Evolutionary conservation across 2,888 invertebrate species (phyloP), one percentile per base, ranked within the genome.

Genomic region (Glaucopsyche alexis): DNA sequence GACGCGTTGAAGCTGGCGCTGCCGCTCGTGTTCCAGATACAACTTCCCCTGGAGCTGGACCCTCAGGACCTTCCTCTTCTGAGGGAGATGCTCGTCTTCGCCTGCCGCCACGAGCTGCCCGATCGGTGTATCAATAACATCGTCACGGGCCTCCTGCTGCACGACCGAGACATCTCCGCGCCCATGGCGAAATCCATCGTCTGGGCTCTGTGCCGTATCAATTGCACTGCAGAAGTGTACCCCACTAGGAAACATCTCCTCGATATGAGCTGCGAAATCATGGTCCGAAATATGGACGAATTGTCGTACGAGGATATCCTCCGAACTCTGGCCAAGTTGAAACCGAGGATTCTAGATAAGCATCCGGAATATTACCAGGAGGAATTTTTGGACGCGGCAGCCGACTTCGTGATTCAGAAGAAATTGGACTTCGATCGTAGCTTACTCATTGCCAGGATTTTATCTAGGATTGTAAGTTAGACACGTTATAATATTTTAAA

Each of bases 21-120:
- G 11, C 96, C 96, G 0, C 83, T 96, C 45, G 94, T 95, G 0
- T 95, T 96, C 81, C 95, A 96, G 86, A 93, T 94, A 8, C 94
- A 95, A 75, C 78, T 96, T 8, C 89, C 92, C 0, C 77, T 88
- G 7, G 95, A 96, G 82, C 80, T 95, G 38, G 94, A 95, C 76
- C 86, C 83, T 11, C 86, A 93, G 40, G 94, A 95, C 78, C 75
- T 94, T 7, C 81, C 84, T 0, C 82, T 93, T 16, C 81, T 96
- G 42, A 85, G 87, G 11, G 94, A 94, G 40, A 93, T 94, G 86
- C 81, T 96, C 7, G 81, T 87, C 0, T 96, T 93, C 81, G 87
- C 93, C 49, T 90, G 94, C 11, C 86, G 84, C 19, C 90, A 93
- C 74, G 85, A 90, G 11, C 79, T 95, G 2, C 94, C 94, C 0